phyloP scores from a whole-genome alignment of 2,888 invertebrate species.

The Pterostichus niger region DNA sequence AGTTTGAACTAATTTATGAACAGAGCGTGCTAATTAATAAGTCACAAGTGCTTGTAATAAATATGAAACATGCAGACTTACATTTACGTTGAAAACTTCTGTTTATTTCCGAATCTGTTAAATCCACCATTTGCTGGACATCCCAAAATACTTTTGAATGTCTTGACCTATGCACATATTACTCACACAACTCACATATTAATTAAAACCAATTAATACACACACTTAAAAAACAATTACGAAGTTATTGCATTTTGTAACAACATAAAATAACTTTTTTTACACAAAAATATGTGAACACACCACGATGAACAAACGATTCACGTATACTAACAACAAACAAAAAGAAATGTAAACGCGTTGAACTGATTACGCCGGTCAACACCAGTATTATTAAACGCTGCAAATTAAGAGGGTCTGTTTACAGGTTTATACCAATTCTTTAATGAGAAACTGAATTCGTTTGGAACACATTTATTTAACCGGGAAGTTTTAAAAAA shows the following conservation, averaged over 20 bases:
- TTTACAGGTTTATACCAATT: neutral
- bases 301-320: neutral
- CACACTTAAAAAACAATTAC: neutral
- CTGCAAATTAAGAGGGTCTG: too few species aligned
- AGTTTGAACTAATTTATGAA: too few species aligned
- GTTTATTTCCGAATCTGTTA: too few species aligned
- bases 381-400: too few species aligned
- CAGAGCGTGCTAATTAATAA: too few species aligned
- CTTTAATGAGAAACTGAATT: neutral
- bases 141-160: neutral
- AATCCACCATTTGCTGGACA: too few species aligned
- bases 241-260: neutral
- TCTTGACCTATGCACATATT: neutral
- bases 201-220: neutral
- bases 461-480: neutral
- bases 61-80: too few species aligned
- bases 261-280: neutral
- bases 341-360: too few species aligned
- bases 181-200: neutral
- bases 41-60: too few species aligned
- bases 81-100: too few species aligned
- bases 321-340: neutral
- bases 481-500: neutral
- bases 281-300: neutral
- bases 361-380: too few species aligned